These are phyloP conservation scores for Steinernema feltiae DNA, from an alignment of 1,140 invertebrate species.

Conservation along the genomic window DNA sequence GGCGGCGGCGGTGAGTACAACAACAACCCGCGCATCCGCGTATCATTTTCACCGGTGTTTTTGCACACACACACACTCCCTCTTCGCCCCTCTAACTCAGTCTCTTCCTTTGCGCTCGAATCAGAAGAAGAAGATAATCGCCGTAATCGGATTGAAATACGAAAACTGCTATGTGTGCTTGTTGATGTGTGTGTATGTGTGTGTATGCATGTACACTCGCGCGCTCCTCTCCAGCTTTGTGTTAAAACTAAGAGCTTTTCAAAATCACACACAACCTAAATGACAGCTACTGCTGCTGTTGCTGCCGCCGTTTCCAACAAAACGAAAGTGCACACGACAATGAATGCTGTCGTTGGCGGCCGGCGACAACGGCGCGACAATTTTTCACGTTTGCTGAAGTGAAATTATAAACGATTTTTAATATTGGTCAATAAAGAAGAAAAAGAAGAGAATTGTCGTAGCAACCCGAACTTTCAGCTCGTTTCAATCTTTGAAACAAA, in stretches of 20 bases:
- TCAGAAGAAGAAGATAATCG: neutral
- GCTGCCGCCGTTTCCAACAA: too few species aligned
- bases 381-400: neutral
- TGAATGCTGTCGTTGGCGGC: neutral
- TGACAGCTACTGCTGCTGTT: too few species aligned
- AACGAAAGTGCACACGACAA: neutral
- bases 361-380: neutral
- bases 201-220: too few species aligned
- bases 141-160: neutral
- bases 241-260: neutral
- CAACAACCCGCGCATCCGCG: too few species aligned
- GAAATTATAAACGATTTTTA: neutral
- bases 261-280: neutral
- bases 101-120: neutral
- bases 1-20: too few species aligned
- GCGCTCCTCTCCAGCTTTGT: too few species aligned
- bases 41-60: neutral
- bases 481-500: too few species aligned
- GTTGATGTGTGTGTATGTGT: neutral
- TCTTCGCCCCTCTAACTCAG: neutral
- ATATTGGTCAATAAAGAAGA: neutral
- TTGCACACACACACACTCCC: too few species aligned
- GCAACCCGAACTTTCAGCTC: neutral
- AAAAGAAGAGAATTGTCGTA: neutral
- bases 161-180: neutral